These are phyloP conservation scores for Drosophila tristis DNA, from an alignment of 1,140 invertebrate genomes.

Conservation along the genomic window DNA sequence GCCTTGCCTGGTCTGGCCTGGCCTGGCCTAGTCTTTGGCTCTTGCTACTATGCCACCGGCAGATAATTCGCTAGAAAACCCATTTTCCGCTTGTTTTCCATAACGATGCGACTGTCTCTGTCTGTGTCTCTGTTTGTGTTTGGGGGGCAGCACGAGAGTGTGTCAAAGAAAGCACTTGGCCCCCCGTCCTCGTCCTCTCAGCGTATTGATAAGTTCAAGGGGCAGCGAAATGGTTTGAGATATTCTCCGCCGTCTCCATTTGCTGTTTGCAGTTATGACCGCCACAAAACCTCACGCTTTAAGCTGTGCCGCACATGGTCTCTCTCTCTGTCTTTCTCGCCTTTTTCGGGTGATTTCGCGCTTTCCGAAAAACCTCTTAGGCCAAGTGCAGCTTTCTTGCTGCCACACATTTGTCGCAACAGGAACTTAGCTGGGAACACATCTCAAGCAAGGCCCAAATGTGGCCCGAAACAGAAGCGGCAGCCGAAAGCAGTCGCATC, in stretches of 20 bases:
- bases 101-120: slow-evolving; percentile 3
- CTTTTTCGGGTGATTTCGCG: slow-evolving; percentile 22
- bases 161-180: background rate
- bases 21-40: slow-evolving; percentile 23
- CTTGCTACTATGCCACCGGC: slow-evolving; percentile 34
- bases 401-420: slow-evolving; percentile 33
- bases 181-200: no score
- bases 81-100: slow-evolving; percentile 73
- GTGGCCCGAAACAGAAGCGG: background rate
- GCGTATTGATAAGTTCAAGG: slow-evolving; percentile 14
- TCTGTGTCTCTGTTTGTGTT: slow-evolving; percentile 12
- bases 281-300: slow-evolving; percentile 31
- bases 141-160: slow-evolving; percentile 10
- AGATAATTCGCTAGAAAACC: slow-evolving; percentile 82
- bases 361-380: slow-evolving; percentile 36
- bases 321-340: no score
- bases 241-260: background rate
- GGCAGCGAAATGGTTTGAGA: background rate
- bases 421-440: background rate
- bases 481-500: slow-evolving; percentile 3
- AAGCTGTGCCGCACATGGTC: slow-evolving; percentile 35
- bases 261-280: slow-evolving; percentile 24
- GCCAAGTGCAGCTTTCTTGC: slow-evolving; percentile 46
- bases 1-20: slow-evolving; percentile 7
- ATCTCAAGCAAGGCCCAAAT: slow-evolving; percentile 49